A percentile compares a stretch with the other conserved stretches of the same genome.
These are phyloP conservation scores for Papilio gigon DNA, from an alignment of 2,888 invertebrate species.

Conservation along the genomic window DNA sequence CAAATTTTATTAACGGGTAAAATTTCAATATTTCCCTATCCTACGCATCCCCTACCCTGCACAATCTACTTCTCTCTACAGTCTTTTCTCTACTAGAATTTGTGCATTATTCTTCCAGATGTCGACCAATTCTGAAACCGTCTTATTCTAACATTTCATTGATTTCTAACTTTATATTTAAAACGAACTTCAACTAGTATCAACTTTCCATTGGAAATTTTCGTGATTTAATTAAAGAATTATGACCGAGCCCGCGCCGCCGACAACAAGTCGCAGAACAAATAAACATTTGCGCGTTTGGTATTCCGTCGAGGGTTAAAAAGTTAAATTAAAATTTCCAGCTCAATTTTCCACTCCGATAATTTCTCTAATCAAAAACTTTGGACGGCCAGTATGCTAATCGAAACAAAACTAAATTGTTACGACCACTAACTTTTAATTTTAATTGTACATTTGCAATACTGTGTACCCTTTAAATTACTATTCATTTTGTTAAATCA, in stretches of 20 bases:
- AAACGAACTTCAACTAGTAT: conserved; percentile 6
- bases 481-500: not conserved
- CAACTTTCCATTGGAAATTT: not conserved
- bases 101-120: too few relatives aligned
- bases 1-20: too few relatives aligned
- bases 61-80: too few relatives aligned
- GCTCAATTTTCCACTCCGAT: conserved; percentile 33
- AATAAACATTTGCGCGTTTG: conserved; percentile 30
- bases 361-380: conserved; percentile 33
- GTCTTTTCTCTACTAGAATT: too few relatives aligned
- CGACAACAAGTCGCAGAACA: conserved; percentile 6
- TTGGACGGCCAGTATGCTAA: conserved; percentile 13
- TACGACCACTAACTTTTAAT: conserved; percentile 36
- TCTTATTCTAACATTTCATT: too few relatives aligned
- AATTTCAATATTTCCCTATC: too few relatives aligned
- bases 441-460: not conserved
- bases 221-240: conserved; percentile 21
- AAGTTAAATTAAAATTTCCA: conserved; percentile 35
- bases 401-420: conserved; percentile 33
- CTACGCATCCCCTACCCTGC: too few relatives aligned
- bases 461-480: not conserved
- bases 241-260: not conserved
- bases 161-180: too few relatives aligned
- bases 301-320: conserved; percentile 23
- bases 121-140: too few relatives aligned